phyloP scores from a whole-genome alignment of 2,888 invertebrate genomes.

The Lissocephala sabroskyi region DNA sequence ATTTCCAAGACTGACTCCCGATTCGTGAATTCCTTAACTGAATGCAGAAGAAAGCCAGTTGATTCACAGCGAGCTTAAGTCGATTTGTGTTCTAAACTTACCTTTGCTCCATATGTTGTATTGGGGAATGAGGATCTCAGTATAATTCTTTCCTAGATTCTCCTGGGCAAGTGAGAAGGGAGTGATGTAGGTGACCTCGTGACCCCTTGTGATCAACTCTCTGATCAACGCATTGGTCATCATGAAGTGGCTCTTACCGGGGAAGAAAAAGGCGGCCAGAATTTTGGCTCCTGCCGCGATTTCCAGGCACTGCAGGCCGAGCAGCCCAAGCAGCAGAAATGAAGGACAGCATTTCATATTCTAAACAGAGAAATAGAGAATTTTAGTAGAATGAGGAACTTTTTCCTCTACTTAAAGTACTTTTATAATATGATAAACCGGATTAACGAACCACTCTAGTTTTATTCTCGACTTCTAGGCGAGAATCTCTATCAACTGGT shows the following conservation, averaged over 20 bases:
- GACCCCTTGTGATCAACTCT: conserved; percentile 71
- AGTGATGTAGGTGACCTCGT: conserved; percentile 66
- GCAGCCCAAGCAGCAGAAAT: conserved; percentile 26
- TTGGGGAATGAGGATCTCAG: conserved; percentile 48
- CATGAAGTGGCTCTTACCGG: conserved; percentile 72
- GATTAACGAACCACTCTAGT: no score
- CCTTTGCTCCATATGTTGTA: conserved; percentile 49
- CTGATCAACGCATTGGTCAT: conserved; percentile 70
- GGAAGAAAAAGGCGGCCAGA: conserved; percentile 71
- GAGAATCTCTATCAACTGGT: no score
- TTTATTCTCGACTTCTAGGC: no score
- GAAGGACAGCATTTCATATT: no score
- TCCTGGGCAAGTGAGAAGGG: conserved; percentile 46
- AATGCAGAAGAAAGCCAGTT: no score
- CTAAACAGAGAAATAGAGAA: no score
- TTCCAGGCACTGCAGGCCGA: conserved; percentile 37
- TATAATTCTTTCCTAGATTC: conserved; percentile 52
- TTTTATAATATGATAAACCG: no score
- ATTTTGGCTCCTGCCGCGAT: conserved; percentile 59
- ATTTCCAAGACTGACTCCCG: conserved; percentile 40
- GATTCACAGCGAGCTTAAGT: conserved; percentile 38
- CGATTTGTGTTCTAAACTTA: conserved; percentile 25
- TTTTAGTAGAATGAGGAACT: no score
- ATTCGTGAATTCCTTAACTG: conserved; percentile 35
- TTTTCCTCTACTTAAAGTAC: no score